Evolutionary conservation across 2,113 vertebrate species (phyloP).

Genomic region (Pongo abelii): DNA sequence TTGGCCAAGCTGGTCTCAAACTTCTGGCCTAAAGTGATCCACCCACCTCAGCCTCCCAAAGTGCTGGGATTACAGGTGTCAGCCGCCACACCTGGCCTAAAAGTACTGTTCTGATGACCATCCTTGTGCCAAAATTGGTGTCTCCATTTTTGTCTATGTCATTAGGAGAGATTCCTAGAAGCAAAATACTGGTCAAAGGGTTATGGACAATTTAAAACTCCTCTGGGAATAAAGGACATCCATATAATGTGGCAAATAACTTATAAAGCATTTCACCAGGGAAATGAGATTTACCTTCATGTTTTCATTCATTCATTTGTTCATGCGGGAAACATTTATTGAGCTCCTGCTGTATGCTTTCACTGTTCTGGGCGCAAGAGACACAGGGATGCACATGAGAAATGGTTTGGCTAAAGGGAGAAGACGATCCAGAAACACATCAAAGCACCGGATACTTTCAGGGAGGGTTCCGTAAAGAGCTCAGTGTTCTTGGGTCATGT

Average conservation of each 20-base stretch:
- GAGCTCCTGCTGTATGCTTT: not conserved
- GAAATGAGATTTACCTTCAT: not conserved
- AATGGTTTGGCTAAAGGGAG: not conserved
- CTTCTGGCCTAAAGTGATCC: too few relatives aligned
- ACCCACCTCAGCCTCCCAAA: too few relatives aligned
- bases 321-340: not conserved
- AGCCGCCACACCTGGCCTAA: too few relatives aligned
- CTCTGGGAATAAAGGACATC: not conserved
- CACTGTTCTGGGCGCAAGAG: not conserved
- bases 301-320: not conserved
- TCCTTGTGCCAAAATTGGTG: not conserved
- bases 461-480: not conserved
- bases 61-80: too few relatives aligned
- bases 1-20: too few relatives aligned
- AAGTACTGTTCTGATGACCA: not conserved
- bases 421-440: not conserved
- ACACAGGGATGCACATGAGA: not conserved
- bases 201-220: slow-evolving; percentile 33
- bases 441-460: not conserved
- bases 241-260: not conserved
- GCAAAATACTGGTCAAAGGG: not conserved
- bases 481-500: not conserved
- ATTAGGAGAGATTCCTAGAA: slow-evolving; percentile 37
- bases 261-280: not conserved
- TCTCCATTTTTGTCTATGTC: not conserved